Conservation (phyloP, 2,113 vertebrate genomes). For the Nyctibius bracteatus region DNA sequence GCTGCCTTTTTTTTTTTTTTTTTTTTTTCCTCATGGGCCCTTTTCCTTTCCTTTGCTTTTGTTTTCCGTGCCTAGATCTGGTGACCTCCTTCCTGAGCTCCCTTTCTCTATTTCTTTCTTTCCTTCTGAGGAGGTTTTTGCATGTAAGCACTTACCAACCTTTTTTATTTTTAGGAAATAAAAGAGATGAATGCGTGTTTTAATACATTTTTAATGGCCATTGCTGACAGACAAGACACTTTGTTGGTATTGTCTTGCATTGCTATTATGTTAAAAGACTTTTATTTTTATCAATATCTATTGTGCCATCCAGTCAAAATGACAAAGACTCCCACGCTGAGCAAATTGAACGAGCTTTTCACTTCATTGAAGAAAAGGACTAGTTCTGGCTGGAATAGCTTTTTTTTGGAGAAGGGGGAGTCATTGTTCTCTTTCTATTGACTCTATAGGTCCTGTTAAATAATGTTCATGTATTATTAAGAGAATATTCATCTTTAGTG, state of each 20-base stretch:
- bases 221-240: constrained; percentile 57
- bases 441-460: constrained; percentile 65
- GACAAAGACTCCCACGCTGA: constrained; percentile 67
- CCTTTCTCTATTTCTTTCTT: constrained; percentile 31
- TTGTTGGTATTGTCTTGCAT: constrained; percentile 68
- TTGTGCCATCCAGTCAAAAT: constrained; percentile 69
- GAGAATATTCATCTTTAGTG: constrained; percentile 53
- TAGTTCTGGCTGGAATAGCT: background rate
- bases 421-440: constrained; percentile 65
- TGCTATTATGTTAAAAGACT: constrained; percentile 70
- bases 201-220: constrained; percentile 75
- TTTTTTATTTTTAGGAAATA: constrained; percentile 68
- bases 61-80: constrained; percentile 51
- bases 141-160: constrained; percentile 44
- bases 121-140: constrained; percentile 48
- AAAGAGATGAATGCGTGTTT: constrained; percentile 59
- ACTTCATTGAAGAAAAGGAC: constrained; percentile 64
- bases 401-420: background rate
- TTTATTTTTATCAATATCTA: constrained; percentile 75
- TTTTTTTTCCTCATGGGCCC: background rate
- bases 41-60: constrained; percentile 59
- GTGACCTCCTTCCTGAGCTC: constrained; percentile 35
- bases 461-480: constrained; percentile 67
- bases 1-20: background rate
- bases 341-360: constrained; percentile 64